Conservation (phyloP, 2,113 vertebrate genomes). For the Herpetotheres cachinnans region DNA sequence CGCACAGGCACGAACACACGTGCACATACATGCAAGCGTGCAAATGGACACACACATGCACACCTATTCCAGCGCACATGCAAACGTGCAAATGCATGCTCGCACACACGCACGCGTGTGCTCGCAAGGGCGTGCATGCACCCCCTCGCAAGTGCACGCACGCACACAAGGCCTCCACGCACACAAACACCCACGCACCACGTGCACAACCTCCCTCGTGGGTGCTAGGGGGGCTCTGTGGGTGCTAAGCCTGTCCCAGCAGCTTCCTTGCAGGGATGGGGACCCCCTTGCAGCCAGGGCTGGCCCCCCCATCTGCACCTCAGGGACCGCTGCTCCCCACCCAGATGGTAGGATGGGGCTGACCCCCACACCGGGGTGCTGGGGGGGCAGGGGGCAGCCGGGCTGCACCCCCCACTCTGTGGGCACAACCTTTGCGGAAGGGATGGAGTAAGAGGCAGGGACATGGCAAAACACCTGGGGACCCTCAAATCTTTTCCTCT, state of each 20-base stretch:
- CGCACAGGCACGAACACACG: accelerated
- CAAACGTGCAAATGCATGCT: background rate
- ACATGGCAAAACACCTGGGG: background rate
- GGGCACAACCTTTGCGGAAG: background rate
- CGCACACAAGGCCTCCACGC: background rate
- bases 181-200: accelerated
- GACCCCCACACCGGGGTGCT: background rate
- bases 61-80: background rate
- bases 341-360: background rate
- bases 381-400: background rate
- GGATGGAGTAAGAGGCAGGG: background rate
- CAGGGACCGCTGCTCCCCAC: no score
- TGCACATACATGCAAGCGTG: background rate
- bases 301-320: background rate
- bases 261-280: background rate
- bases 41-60: no score
- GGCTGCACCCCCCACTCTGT: background rate
- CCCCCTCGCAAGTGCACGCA: background rate
- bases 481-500: background rate
- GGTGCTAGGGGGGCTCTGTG: background rate
- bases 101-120: accelerated
- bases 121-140: background rate
- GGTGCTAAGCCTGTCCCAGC: background rate
- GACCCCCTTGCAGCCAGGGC: background rate
- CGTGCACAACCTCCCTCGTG: no score